Percentiles rank a stretch among this genome's conserved stretches.
Conservation (phyloP, 2,888 invertebrate species). For the Steinernema hermaphroditum region DNA sequence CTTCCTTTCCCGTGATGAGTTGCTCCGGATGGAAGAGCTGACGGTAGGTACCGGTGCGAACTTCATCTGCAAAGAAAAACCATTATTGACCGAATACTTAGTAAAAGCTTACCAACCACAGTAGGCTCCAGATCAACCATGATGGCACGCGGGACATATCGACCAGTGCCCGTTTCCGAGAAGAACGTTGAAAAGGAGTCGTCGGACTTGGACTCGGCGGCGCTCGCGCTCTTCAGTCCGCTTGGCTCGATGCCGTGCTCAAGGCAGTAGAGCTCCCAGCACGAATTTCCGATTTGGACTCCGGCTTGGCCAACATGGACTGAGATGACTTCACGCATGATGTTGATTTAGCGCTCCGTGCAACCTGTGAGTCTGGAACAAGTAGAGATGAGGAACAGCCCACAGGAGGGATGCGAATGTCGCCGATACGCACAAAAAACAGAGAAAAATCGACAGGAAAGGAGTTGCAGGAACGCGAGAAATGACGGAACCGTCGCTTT, state of each 20-base stretch:
- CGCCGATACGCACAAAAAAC: too few relatives aligned
- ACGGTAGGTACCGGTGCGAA: slow-evolving; percentile 42
- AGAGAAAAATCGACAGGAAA: too few relatives aligned
- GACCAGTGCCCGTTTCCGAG: slow-evolving; percentile 33
- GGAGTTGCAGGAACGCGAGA: too few relatives aligned
- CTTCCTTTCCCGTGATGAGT: slow-evolving; percentile 38
- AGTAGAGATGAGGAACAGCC: too few relatives aligned
- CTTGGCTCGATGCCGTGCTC: slow-evolving; percentile 68
- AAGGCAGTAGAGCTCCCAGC: slow-evolving; percentile 72
- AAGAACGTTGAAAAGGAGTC: slow-evolving; percentile 35
- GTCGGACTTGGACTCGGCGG: neutral
- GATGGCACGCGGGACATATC: slow-evolving; percentile 35
- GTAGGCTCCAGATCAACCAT: slow-evolving; percentile 36
- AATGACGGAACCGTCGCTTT: too few relatives aligned
- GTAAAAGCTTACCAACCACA: slow-evolving; percentile 28
- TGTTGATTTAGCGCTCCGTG: too few relatives aligned
- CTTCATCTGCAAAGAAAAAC: slow-evolving; percentile 36
- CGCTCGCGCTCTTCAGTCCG: slow-evolving; percentile 31
- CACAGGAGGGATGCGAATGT: too few relatives aligned
- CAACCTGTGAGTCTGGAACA: too few relatives aligned
- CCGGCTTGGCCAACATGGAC: slow-evolving; percentile 63
- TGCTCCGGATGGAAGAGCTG: slow-evolving; percentile 41
- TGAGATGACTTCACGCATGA: slow-evolving; percentile 60
- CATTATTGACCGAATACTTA: neutral
- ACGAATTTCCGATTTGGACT: slow-evolving; percentile 69